Evolutionary conservation across 2,888 invertebrate species (phyloP).

Genomic region (Neoitamus cyanurus): DNA sequence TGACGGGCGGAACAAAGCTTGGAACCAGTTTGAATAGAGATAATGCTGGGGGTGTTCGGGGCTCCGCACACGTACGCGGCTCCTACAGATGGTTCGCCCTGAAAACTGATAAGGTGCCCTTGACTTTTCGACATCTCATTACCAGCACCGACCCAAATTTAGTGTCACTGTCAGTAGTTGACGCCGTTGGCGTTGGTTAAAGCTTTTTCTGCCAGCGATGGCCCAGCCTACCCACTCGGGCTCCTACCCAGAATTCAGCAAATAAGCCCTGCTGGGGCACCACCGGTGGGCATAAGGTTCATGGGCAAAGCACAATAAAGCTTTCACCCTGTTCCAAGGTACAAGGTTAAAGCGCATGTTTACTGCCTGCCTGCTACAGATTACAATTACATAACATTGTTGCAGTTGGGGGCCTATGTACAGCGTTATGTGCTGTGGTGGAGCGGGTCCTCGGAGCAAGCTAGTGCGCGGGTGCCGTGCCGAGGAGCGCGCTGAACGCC

Average conservation of each 20-base stretch:
- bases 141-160: neutral
- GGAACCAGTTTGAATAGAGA: neutral
- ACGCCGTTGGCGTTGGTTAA: constrained; percentile 21
- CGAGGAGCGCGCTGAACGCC: neutral
- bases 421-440: neutral
- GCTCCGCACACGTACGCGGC: neutral
- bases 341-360: constrained; percentile 50
- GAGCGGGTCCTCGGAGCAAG: neutral
- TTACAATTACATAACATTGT: constrained; percentile 43
- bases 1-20: neutral
- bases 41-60: neutral
- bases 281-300: neutral
- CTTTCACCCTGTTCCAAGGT: constrained; percentile 43
- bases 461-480: neutral
- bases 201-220: neutral
- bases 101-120: neutral
- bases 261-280: neutral
- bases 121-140: constrained; percentile 20
- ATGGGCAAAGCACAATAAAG: constrained; percentile 34
- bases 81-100: neutral
- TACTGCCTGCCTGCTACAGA: neutral
- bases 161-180: constrained; percentile 21
- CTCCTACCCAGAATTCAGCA: neutral
- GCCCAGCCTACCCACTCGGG: neutral
- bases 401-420: constrained; percentile 5